Percentiles rank a stretch among this genome's conserved stretches.
Conservation (phyloP, 1,140 invertebrate genomes). For the Atopsyche davidsoni region DNA sequence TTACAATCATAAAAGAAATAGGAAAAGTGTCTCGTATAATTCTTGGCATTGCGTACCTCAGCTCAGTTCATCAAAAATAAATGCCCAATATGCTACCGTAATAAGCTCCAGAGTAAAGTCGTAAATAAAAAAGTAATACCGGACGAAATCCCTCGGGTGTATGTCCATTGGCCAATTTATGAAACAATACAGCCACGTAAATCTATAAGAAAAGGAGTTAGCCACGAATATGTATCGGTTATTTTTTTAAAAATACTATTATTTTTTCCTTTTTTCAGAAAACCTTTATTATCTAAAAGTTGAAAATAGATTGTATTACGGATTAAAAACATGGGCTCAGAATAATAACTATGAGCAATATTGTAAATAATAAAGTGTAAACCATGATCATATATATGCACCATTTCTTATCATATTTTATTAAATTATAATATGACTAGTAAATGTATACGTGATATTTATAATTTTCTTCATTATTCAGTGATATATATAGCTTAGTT, state of each 20-base stretch:
- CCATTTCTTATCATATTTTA: neutral
- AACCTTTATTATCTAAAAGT: neutral
- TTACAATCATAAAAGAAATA: too few relatives aligned
- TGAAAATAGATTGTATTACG: neutral
- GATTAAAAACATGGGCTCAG: neutral
- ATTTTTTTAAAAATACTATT: constrained; percentile 6
- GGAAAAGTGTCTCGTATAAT: too few relatives aligned
- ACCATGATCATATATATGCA: too few relatives aligned
- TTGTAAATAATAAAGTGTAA: neutral
- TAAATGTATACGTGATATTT: too few relatives aligned
- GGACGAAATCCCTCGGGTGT: constrained; percentile 25
- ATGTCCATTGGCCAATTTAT: constrained; percentile 29
- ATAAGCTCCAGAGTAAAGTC: constrained; percentile 23
- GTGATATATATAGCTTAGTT: too few relatives aligned
- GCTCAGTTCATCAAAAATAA: too few relatives aligned
- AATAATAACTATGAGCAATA: neutral
- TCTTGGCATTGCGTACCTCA: too few relatives aligned
- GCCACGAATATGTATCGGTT: neutral
- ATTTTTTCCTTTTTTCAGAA: neutral
- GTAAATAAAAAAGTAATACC: constrained; percentile 31
- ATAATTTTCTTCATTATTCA: too few relatives aligned
- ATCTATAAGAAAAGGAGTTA: constrained; percentile 5
- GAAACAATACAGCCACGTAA: constrained; percentile 24
- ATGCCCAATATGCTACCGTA: too few relatives aligned
- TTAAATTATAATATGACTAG: too few relatives aligned